These are phyloP conservation scores for Phymanthus crucifer DNA, from an alignment of 92 coral and sea anemone genomes.

Conservation along the genomic window DNA sequence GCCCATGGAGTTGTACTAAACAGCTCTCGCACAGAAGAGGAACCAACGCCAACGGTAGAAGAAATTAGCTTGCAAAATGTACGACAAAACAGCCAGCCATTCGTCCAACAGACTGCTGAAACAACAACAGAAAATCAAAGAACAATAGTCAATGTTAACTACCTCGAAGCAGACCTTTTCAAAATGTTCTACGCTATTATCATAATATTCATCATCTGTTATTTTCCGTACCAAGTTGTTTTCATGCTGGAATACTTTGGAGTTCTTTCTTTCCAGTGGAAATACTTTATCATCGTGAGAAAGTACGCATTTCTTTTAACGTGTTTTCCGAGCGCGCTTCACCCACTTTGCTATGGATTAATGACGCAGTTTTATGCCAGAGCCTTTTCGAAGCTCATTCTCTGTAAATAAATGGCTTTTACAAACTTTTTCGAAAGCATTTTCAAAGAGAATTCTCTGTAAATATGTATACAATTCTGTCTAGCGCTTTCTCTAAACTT, in stretches of 20 bases:
- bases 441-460: too few species aligned
- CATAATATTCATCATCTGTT: conserved; percentile 42
- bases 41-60: background rate
- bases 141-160: conserved; percentile 1
- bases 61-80: conserved; percentile 8
- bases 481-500: too few species aligned
- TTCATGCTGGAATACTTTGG: conserved; percentile 43
- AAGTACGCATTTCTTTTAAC: conserved; percentile 40
- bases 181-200: conserved; percentile 54
- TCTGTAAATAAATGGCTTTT: conserved; percentile 26
- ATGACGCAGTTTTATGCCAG: conserved; percentile 53
- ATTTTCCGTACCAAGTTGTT: conserved; percentile 56
- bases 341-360: conserved; percentile 61
- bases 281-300: conserved; percentile 9
- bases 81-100: background rate
- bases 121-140: background rate
- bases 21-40: background rate
- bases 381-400: conserved; percentile 48
- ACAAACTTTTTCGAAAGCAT: background rate
- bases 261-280: conserved; percentile 19
- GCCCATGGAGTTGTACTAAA: background rate
- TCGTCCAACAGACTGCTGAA: background rate
- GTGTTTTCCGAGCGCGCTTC: conserved; percentile 56
- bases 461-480: too few species aligned
- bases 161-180: conserved; percentile 44